These are phyloP conservation scores for Phorcus lineatus DNA, from an alignment of 2,888 invertebrate genomes.

Conservation along the genomic window DNA sequence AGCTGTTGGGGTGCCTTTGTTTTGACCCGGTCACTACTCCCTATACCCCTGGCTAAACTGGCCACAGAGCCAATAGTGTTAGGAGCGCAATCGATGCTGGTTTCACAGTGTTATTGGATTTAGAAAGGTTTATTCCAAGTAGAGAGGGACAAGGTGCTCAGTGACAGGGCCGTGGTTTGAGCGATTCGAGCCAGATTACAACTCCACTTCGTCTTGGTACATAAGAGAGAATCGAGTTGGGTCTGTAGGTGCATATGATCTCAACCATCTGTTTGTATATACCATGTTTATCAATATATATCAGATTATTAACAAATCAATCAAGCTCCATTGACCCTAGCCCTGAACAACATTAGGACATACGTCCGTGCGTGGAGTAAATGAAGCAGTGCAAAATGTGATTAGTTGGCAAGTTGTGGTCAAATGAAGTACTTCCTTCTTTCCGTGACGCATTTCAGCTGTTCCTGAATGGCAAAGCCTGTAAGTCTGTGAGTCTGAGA, in stretches of 20 bases:
- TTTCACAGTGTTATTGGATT: constrained; percentile 20
- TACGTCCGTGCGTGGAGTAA: not conserved
- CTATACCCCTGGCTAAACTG: not conserved
- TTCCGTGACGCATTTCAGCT: not conserved
- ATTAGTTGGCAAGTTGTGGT: not conserved
- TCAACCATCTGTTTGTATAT: constrained; percentile 1
- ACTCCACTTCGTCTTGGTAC: too few species aligned
- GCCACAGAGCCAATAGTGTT: constrained; percentile 6
- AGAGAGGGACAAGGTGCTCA: not conserved
- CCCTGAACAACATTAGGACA: too few species aligned
- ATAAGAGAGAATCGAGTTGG: too few species aligned
- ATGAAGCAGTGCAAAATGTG: not conserved
- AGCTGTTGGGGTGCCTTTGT: constrained; percentile 4
- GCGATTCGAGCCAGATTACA: not conserved
- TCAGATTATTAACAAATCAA: not conserved
- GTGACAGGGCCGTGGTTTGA: not conserved
- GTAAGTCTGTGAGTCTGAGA: constrained; percentile 11
- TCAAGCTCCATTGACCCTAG: too few species aligned
- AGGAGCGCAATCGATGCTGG: not conserved
- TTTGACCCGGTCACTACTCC: constrained; percentile 13
- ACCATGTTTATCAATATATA: constrained; percentile 1
- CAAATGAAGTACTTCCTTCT: not conserved
- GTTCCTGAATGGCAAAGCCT: not conserved
- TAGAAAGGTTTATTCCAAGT: constrained; percentile 4
- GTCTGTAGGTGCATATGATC: not conserved